These are phyloP conservation scores for Pedionomus torquatus DNA, from an alignment of 2,113 vertebrate genomes.

Conservation along the genomic window DNA sequence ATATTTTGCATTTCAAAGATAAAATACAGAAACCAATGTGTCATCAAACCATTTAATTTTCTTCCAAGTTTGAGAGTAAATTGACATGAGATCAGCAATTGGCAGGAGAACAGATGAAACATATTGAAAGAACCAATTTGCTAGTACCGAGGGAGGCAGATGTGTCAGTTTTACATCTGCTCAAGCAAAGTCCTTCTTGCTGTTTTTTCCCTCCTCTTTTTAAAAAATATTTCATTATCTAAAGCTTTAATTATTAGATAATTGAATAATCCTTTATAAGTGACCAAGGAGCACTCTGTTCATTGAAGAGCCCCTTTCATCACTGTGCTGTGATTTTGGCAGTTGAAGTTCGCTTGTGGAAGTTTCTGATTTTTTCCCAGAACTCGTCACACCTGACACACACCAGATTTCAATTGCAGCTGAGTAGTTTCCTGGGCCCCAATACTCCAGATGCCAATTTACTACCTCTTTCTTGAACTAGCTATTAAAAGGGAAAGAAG, in stretches of 20 bases:
- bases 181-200: constrained; percentile 3
- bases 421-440: constrained; percentile 3
- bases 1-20: constrained; percentile 62
- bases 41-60: constrained; percentile 64
- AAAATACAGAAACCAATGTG: constrained; percentile 46
- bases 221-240: not conserved
- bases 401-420: constrained; percentile 26
- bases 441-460: constrained; percentile 36
- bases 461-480: not conserved
- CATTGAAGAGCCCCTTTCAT: not conserved
- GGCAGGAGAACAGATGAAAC: constrained; percentile 65
- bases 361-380: not conserved
- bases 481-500: constrained; percentile 15
- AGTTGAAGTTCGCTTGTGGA: not conserved
- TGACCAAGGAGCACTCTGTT: not conserved
- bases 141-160: constrained; percentile 15
- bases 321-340: not conserved
- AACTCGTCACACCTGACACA: not conserved
- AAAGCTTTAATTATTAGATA: constrained; percentile 39
- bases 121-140: constrained; percentile 51
- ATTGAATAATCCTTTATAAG: constrained; percentile 24
- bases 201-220: not conserved
- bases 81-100: constrained; percentile 57
- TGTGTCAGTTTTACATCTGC: constrained; percentile 55
- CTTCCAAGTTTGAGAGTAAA: constrained; percentile 47